Evolutionary conservation across 92 coral and sea anemone genomes (phyloP).

Genomic region (Epizoanthus scotinus): DNA sequence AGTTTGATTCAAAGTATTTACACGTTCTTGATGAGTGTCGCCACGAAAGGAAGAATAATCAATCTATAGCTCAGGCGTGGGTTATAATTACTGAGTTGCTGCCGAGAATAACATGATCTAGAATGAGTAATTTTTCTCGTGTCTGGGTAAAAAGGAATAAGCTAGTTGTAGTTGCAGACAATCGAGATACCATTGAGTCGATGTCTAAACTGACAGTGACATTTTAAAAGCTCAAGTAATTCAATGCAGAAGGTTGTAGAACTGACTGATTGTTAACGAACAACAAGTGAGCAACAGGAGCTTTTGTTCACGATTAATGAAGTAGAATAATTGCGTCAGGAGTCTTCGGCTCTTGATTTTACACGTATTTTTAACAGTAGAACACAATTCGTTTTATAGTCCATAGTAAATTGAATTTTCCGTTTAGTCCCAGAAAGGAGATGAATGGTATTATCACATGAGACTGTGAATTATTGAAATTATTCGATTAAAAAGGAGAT

Average conservation of each 20-base stretch:
- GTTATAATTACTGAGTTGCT: constrained; percentile 18
- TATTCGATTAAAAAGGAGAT: too few species aligned
- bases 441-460: not conserved
- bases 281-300: constrained; percentile 40
- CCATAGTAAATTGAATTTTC: not conserved
- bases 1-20: constrained; percentile 32
- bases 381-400: constrained; percentile 1
- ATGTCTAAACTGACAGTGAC: not conserved
- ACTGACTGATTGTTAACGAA: constrained; percentile 14
- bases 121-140: not conserved
- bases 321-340: constrained; percentile 7
- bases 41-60: constrained; percentile 39
- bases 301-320: constrained; percentile 26
- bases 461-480: too few species aligned
- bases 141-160: not conserved
- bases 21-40: constrained; percentile 39
- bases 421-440: not conserved
- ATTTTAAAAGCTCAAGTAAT: not conserved
- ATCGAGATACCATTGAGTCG: not conserved
- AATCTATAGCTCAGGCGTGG: constrained; percentile 16
- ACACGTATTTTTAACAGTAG: not conserved
- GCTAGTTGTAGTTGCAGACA: not conserved
- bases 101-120: not conserved
- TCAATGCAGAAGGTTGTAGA: constrained; percentile 18
- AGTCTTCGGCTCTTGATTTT: constrained; percentile 4